Evolutionary conservation across 2,797 vertebrate species (phyloP), one percentile per base, ranked within the genome.

Genomic region (Melopsittacus undulatus): DNA sequence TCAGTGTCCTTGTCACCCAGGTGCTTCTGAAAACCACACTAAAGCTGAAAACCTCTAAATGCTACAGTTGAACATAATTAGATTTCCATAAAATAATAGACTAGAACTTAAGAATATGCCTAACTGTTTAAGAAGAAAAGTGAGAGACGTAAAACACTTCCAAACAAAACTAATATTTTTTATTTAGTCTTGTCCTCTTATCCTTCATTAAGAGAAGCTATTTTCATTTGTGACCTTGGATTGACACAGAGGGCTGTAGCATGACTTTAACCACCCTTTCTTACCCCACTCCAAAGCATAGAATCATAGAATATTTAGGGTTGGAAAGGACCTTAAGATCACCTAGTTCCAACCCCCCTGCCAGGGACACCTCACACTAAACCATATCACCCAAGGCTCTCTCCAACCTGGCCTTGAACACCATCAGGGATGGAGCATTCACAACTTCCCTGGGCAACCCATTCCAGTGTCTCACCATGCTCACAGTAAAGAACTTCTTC

Each of bases 181-280:
- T 94, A 92, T 93, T 94, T 95, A 93, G 86, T 90, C 78, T 90
- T 85, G 26, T 61, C 56, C 43, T 70, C 68, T 83, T 42, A 70
- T 69, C 49, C 72, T 56, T 89, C 81, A 89, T 79, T 95, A 87
- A 45, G 56, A 87, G 40, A 32, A 74, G 32, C 32, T 90, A 51
- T 94, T 94, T 54, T 45, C 36, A 57, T 66, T 87, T 90, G 57
- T 34, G 62, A 0, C n/a, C n/a, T 78, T 5, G 4, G 42, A 67
- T 12, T 51, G 57, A 49, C 69, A 46, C 5, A 10, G 21, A 27
- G 43, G 11, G 8, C 20, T 81, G 13, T 38, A 62, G 67, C 34
- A 77, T 46, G 27, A 61, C 57, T 69, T 93, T 6, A 87, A 16
- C 15, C 27, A 18, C 38, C 40, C 52, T 38, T 0, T 1, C 56